These are phyloP conservation scores for Columbina picui DNA, from an alignment of 2,113 vertebrate species.

Conservation along the genomic window DNA sequence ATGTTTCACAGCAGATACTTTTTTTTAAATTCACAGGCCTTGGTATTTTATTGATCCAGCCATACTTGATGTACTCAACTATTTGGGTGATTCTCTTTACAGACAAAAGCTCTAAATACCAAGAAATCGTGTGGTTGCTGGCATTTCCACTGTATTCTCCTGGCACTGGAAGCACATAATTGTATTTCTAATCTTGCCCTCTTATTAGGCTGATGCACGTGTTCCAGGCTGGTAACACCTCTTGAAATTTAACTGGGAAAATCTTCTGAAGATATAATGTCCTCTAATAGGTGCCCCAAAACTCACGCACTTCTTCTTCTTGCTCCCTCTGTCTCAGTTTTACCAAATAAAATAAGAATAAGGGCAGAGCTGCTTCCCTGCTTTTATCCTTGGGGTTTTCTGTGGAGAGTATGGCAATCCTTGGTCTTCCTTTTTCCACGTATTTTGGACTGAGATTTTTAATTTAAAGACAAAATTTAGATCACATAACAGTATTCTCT, in stretches of 20 bases:
- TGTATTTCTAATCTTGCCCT: neutral
- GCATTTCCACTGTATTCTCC: neutral
- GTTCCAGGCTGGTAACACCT: neutral
- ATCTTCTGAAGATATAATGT: neutral
- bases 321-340: too few species aligned
- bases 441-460: neutral
- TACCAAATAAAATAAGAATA: neutral
- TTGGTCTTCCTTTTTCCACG: accelerated
- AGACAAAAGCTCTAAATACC: neutral
- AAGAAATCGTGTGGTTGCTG: neutral
- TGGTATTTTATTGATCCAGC: neutral
- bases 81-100: neutral
- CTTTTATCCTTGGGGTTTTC: neutral
- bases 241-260: neutral
- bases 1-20: neutral
- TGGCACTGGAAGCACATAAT: accelerated
- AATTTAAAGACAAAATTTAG: neutral
- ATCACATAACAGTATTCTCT: neutral
- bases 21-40: neutral
- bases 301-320: neutral
- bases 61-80: neutral
- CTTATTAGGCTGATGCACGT: neutral
- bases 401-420: accelerated
- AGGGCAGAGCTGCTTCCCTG: neutral
- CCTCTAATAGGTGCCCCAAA: neutral